Base-by-base conservation (phyloP, 2,797 vertebrate genomes). In the Alectoris magna region DNA sequence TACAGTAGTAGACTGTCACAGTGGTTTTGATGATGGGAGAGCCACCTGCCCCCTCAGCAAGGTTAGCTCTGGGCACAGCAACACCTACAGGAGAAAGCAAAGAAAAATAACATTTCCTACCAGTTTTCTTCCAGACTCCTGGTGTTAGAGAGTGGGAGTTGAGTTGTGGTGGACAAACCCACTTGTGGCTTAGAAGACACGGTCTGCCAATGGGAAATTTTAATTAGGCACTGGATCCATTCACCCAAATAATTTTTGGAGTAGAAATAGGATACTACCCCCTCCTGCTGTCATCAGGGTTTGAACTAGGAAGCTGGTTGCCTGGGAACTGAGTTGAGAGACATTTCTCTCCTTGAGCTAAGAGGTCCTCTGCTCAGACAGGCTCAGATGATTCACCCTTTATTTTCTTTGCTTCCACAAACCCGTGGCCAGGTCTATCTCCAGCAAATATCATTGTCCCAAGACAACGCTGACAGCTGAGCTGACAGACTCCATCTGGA, bases 51-150 rank as follows among this genome's bases (percentile, higher is more conserved):
- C 0, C 2, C 2, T 29, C 10, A 46, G 48, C 11, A 53, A 1
- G 1, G 22, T 1, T 13, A 27, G 0, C 66, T 18, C 0, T 6
- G 34, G 49, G 2, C 58, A 31, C 2, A 19, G 83, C 79, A 69
- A 31, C 10, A 73, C 2, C 96, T 96, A 60, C 58, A 86, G 2
- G 7, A 91, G 51, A 79, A 88, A 91, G 68, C 1, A 81, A 29
- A 68, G 3, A 6, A 27, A 46, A 66, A 24, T 15, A 51, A 8
- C 2, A 26, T 26, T 80, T 85, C 31, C 11, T 24, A 62, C 3
- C 2, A 5, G 4, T 55, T 80, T 71, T 26, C 15, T 68, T 12
- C 4, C 21, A 22, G 22, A 38, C 0, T 19, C 36, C 51, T 18
- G 34, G 3, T 13, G 3, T 23, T 17, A 73, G 14, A 43, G 23